Evolutionary conservation across 2,113 vertebrate genomes (phyloP).

Genomic region (Lasiurus cinereus): DNA sequence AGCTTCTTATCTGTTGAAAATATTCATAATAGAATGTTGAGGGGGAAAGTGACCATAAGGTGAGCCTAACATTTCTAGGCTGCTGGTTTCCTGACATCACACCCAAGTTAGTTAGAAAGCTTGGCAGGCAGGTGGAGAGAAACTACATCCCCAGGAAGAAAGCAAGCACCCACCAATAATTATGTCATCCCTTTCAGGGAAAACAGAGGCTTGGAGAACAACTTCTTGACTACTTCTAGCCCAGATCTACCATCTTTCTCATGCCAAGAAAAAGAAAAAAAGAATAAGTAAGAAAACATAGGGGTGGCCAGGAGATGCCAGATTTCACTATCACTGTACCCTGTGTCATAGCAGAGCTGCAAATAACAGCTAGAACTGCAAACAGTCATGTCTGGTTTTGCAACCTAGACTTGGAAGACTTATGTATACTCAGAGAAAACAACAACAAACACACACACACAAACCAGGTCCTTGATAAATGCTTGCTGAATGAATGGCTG

Average conservation of each 20-base stretch:
- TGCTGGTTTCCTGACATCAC: neutral
- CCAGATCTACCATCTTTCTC: neutral
- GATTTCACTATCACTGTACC: neutral
- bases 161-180: slow-evolving; percentile 23
- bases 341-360: neutral
- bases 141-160: slow-evolving; percentile 14
- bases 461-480: neutral
- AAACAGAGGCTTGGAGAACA: neutral
- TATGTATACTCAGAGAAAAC: neutral
- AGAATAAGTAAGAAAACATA: neutral
- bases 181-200: neutral
- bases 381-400: neutral
- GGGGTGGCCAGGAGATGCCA: neutral
- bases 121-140: neutral
- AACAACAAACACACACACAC: neutral
- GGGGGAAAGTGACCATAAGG: neutral
- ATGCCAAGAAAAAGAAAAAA: slow-evolving; percentile 5
- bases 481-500: neutral
- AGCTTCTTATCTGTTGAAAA: neutral
- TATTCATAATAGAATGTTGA: slow-evolving; percentile 24
- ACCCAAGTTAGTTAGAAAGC: slow-evolving; percentile 46
- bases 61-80: slow-evolving; percentile 8
- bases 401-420: neutral
- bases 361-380: neutral
- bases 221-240: neutral